These are phyloP conservation scores for Aptenodytes patagonicus DNA, from an alignment of 2,113 vertebrate genomes.

Conservation along the genomic window DNA sequence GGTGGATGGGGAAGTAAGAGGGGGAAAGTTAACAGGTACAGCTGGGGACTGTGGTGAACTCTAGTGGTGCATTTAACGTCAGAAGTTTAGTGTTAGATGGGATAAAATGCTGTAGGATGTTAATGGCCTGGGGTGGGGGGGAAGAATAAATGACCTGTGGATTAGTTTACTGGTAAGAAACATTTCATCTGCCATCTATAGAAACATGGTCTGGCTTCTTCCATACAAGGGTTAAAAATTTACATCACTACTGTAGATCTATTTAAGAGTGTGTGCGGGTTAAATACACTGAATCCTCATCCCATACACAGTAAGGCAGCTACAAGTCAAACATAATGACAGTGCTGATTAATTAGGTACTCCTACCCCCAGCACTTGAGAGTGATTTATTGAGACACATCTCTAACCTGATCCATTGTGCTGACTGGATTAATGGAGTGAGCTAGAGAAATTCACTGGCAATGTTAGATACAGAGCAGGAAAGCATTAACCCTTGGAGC, in stretches of 20 bases:
- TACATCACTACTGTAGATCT: constrained; percentile 68
- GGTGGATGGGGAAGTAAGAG: background rate
- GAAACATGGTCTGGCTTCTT: constrained; percentile 17
- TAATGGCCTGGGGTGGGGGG: background rate
- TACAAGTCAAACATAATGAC: constrained; percentile 88
- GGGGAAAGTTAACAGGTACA: background rate
- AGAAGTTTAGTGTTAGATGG: background rate
- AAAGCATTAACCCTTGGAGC: constrained; percentile 78
- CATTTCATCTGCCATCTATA: background rate
- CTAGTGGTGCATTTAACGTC: background rate
- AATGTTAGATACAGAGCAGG: constrained; percentile 70
- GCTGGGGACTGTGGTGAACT: background rate
- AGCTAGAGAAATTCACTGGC: constrained; percentile 79
- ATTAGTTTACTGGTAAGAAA: background rate
- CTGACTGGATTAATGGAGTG: constrained; percentile 84
- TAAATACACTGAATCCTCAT: constrained; percentile 81
- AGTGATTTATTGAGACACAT: constrained; percentile 86
- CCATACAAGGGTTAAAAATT: constrained; percentile 75
- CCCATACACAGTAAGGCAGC: constrained; percentile 82
- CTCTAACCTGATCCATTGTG: constrained; percentile 83
- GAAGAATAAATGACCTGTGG: background rate
- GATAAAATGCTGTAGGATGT: background rate
- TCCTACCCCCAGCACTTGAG: constrained; percentile 81
- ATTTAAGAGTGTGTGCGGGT: constrained; percentile 75
- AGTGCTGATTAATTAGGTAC: constrained; percentile 86